Evolutionary conservation across 2,888 invertebrate genomes (phyloP), one percentile per base, ranked within the genome.

Genomic region (Campopleginae sp.): DNA sequence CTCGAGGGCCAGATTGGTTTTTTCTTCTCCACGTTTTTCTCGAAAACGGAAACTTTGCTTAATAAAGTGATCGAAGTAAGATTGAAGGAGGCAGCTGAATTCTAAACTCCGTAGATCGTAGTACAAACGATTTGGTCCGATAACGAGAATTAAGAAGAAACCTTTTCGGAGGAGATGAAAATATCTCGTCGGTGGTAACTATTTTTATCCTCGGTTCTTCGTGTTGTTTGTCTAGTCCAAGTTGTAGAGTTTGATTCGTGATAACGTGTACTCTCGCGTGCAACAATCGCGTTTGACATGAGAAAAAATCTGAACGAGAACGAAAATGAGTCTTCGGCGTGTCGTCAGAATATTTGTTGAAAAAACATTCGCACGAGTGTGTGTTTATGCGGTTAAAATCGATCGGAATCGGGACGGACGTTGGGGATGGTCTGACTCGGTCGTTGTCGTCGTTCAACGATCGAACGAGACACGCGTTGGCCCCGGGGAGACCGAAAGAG

Each of bases 401-500:
- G 79, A 85, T 82, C 80, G 85, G 68, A 85, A 85, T 82, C 61
- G 80, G 58, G 65, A 80, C 82, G 74, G 76, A 79, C 82, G 71
- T 70, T 65, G 63, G 75, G 76, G 75, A 79, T 85, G n/a, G 76
- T 38, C 33, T 46, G 76, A 80, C 46, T 27, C 68, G 65, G 76
- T 42, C 78, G 82, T 72, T 46, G 44, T 78, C 82, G 80, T 65
- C 82, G 76, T 80, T 71, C 80, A 82, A 85, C 76, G 85, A 82
- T 77, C 80, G 68, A 68, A 77, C 75, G 76, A 82, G 79, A 84
- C 84, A 54, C 44, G 74, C 27, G 42, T 42, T 19, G 44, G 42
- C 80, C 44, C 38, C 17, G 46, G 54, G 76, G 70, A 51, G 42
- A 72, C 63, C 65, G 65, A 65, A 66, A 76, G 66, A 80, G 71